Evolutionary conservation across 2,888 invertebrate genomes (phyloP).

Genomic region (Cryptosula pallasiana): DNA sequence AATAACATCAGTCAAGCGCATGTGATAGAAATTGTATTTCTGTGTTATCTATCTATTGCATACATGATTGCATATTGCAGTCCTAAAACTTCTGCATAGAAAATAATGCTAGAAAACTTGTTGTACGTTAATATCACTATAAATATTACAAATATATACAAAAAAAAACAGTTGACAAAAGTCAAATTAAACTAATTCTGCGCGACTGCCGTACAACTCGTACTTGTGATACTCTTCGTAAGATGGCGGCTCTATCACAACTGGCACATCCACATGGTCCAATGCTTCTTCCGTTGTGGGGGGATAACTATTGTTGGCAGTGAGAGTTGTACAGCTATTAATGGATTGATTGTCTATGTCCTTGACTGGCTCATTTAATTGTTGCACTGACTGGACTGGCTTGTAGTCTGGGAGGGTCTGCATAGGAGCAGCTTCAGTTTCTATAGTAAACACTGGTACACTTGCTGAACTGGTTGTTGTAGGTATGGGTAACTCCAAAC

Average conservation of each 20-base stretch:
- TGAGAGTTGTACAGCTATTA: background rate
- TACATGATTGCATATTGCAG: no score
- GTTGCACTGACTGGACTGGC: background rate
- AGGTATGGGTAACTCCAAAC: background rate
- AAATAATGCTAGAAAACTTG: no score
- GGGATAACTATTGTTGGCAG: background rate
- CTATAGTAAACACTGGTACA: background rate
- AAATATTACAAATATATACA: background rate
- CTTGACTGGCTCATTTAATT: background rate
- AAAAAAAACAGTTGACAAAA: background rate
- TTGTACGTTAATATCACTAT: background rate
- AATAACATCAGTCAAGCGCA: no score
- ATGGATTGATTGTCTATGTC: background rate
- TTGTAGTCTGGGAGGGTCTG: background rate
- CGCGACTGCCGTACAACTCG: slow-evolving; percentile 12
- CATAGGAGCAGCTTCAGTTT: background rate
- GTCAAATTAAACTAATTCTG: background rate
- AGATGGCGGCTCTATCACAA: slow-evolving; percentile 2
- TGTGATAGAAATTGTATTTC: no score
- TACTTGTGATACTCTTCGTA: slow-evolving; percentile 18
- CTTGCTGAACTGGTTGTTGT: background rate
- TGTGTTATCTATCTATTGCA: no score
- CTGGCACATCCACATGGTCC: no score
- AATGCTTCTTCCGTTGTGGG: no score
- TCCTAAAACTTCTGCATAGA: no score